These are phyloP conservation scores for Pseudomyrmex sp. DNA, from an alignment of 1,140 invertebrate genomes.

Conservation along the genomic window DNA sequence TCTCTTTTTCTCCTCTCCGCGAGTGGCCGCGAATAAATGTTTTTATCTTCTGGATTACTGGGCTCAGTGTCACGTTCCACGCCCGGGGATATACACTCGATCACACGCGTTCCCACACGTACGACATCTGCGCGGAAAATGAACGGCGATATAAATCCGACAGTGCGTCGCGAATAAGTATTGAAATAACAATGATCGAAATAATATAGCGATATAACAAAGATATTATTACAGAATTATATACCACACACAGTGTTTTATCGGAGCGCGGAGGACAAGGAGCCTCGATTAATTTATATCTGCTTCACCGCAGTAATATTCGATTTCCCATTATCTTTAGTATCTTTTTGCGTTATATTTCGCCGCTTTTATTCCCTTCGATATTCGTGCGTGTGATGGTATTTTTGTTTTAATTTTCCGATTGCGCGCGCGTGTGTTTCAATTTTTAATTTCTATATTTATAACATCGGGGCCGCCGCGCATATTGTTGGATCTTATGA, in stretches of 20 bases:
- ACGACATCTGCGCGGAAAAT: not conserved
- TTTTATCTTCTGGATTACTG: slow-evolving; percentile 31
- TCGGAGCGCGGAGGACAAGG: not conserved
- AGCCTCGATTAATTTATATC: slow-evolving; percentile 16
- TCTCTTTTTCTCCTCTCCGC: not conserved
- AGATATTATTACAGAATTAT: slow-evolving; percentile 34
- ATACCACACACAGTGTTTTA: not conserved
- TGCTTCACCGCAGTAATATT: slow-evolving; percentile 5
- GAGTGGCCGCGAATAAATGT: not conserved
- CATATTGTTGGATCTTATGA: not conserved
- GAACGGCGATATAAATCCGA: not conserved
- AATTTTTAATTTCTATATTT: not conserved
- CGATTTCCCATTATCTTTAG: not conserved
- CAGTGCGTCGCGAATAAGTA: not conserved
- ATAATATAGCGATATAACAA: slow-evolving; percentile 9
- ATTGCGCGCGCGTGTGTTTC: too few species aligned
- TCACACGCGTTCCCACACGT: not conserved
- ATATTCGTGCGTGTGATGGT: not conserved
- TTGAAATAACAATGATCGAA: slow-evolving; percentile 14
- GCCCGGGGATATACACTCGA: not conserved
- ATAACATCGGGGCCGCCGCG: too few species aligned
- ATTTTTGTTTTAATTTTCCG: not conserved
- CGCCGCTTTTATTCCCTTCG: not conserved
- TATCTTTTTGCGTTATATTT: not conserved
- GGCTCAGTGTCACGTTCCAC: not conserved